A percentile compares a stretch with the other conserved stretches of the same genome.
These are phyloP conservation scores for Caenorhabditis macrosperma DNA, from an alignment of 2,888 invertebrate species.

Conservation along the genomic window DNA sequence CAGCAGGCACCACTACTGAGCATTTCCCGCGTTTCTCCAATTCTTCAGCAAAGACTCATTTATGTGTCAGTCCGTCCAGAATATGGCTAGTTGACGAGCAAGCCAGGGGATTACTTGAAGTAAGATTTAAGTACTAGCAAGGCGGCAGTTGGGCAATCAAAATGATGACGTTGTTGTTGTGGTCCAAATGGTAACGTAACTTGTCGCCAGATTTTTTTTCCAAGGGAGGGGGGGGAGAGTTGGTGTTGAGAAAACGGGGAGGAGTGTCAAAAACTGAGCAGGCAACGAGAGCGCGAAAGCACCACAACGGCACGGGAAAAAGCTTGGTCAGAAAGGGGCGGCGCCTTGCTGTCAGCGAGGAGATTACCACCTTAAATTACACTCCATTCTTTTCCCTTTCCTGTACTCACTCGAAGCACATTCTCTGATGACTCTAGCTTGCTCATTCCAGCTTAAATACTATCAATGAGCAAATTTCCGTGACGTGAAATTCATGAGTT, in stretches of 20 bases:
- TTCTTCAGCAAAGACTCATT: constrained; percentile 53
- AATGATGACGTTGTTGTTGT: constrained; percentile 8
- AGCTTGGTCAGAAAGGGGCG: constrained; percentile 50
- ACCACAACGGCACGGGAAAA: constrained; percentile 20
- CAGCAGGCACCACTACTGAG: constrained; percentile 64
- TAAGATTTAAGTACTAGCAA: constrained; percentile 38
- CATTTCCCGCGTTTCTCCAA: constrained; percentile 62
- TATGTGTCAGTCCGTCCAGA: constrained; percentile 44
- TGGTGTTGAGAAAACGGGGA: constrained; percentile 6
- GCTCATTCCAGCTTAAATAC: background rate
- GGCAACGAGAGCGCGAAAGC: constrained; percentile 44
- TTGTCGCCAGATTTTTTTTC: constrained; percentile 11
- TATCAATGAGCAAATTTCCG: too few species aligned
- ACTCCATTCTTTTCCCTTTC: constrained; percentile 1
- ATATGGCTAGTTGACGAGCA: constrained; percentile 26
- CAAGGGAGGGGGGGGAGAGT: constrained; percentile 6
- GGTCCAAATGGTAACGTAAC: background rate
- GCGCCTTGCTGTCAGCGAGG: constrained; percentile 6
- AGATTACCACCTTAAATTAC: constrained; percentile 47
- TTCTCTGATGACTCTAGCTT: background rate
- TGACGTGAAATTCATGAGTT: too few species aligned
- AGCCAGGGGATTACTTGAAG: constrained; percentile 33
- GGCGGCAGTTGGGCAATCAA: constrained; percentile 13
- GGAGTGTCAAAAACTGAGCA: constrained; percentile 59
- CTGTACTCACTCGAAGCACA: too few species aligned